Evolutionary conservation across 2,797 vertebrate genomes (phyloP).

Genomic region (Melanotaenia nigrans): DNA sequence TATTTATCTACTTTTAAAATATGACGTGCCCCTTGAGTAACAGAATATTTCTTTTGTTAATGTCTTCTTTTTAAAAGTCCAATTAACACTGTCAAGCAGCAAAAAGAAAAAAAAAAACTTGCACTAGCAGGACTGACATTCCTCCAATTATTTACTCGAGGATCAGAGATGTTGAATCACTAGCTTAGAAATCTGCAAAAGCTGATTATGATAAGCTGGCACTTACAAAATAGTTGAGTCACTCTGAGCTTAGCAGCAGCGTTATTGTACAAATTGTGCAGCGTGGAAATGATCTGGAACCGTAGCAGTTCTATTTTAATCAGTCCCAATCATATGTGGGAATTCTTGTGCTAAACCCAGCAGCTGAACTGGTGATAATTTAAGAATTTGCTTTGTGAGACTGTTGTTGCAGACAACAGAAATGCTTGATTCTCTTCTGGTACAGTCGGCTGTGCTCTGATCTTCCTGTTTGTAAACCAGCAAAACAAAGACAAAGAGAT

Average conservation of each 20-base stretch:
- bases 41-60: slow-evolving; percentile 32
- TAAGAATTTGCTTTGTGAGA: slow-evolving; percentile 11
- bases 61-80: slow-evolving; percentile 21
- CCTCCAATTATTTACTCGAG: slow-evolving; percentile 52
- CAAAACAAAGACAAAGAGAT: slow-evolving; percentile 11
- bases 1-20: slow-evolving; percentile 27
- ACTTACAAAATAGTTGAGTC: slow-evolving; percentile 67
- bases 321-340: slow-evolving; percentile 19
- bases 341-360: slow-evolving; percentile 20
- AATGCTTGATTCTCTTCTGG: slow-evolving; percentile 1
- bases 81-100: slow-evolving; percentile 40
- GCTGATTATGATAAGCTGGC: slow-evolving; percentile 73
- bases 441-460: neutral
- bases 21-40: slow-evolving; percentile 23
- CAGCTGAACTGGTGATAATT: slow-evolving; percentile 17
- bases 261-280: slow-evolving; percentile 43
- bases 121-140: slow-evolving; percentile 10
- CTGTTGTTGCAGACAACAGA: slow-evolving; percentile 24
- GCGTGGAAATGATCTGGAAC: slow-evolving; percentile 25
- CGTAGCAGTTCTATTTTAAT: slow-evolving; percentile 26
- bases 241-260: slow-evolving; percentile 45
- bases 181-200: slow-evolving; percentile 62
- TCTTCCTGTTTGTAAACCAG: slow-evolving; percentile 8
- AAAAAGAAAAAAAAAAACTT: slow-evolving; percentile 31
- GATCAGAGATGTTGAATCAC: slow-evolving; percentile 53